A percentile compares a stretch with the other conserved stretches of the same genome.
phyloP scores from a whole-genome alignment of 2,888 invertebrate species.

The Euproctis similis region DNA sequence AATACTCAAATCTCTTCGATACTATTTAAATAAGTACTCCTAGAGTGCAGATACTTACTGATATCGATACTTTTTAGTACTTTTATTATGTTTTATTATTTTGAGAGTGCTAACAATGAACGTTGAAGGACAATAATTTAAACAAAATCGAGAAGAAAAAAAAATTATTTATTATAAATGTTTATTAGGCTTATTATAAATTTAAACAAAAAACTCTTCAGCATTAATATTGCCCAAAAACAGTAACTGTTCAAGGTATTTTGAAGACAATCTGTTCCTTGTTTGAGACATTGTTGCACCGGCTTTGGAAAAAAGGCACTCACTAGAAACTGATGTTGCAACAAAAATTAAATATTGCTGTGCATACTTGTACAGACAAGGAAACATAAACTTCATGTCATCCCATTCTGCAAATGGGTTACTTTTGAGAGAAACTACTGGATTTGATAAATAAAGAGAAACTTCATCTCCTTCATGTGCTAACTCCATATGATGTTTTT shows the following conservation, averaged over 20 bases:
- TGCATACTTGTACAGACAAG: constrained; percentile 26
- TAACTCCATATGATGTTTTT: constrained; percentile 28
- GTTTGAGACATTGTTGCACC: constrained; percentile 26
- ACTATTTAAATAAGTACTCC: too few species aligned
- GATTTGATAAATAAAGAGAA: too few species aligned
- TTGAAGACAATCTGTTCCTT: constrained; percentile 27
- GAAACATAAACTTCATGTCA: constrained; percentile 25
- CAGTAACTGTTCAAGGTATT: constrained; percentile 15
- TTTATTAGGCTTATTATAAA: too few species aligned
- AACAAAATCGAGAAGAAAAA: too few species aligned
- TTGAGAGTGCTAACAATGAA: too few species aligned
- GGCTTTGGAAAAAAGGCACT: constrained; percentile 33
- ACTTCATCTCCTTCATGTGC: constrained; percentile 17
- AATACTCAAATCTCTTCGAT: neutral
- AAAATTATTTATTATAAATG: too few species aligned
- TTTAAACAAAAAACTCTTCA: constrained; percentile 2
- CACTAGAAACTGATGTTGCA: constrained; percentile 33
- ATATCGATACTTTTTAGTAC: too few species aligned
- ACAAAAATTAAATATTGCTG: constrained; percentile 30
- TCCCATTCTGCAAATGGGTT: constrained; percentile 26
- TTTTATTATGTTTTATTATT: too few species aligned
- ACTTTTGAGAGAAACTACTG: constrained; percentile 2
- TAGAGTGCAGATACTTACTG: too few species aligned
- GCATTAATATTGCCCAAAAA: constrained; percentile 2
- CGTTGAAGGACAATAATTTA: too few species aligned